Evolutionary conservation across 1,140 invertebrate species (phyloP).

Genomic region (Apis florea): DNA sequence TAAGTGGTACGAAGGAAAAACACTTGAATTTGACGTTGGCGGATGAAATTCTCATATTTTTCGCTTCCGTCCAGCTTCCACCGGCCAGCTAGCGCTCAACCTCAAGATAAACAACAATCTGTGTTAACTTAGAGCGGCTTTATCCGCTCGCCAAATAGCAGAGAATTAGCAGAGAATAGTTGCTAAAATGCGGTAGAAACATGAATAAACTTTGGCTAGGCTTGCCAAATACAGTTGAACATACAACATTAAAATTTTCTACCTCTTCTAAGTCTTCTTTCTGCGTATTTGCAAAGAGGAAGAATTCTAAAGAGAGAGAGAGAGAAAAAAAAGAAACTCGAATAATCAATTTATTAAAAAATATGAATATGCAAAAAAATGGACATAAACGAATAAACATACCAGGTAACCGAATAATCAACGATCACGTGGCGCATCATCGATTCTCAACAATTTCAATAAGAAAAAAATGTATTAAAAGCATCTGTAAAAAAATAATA

Average conservation of each 20-base stretch:
- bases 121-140: conserved; percentile 15
- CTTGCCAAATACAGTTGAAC: conserved; percentile 28
- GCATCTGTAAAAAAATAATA: too few relatives aligned
- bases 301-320: too few relatives aligned
- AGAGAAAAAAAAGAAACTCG: too few relatives aligned
- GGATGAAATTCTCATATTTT: conserved; percentile 11
- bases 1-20: neutral
- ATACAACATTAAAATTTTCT: conserved; percentile 25
- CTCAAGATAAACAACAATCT: conserved; percentile 23
- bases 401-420: too few relatives aligned
- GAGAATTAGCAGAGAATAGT: conserved; percentile 33
- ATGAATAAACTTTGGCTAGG: conserved; percentile 6
- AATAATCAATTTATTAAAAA: too few relatives aligned
- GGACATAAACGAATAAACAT: too few relatives aligned
- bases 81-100: too few relatives aligned
- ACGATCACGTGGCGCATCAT: too few relatives aligned
- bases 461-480: too few relatives aligned
- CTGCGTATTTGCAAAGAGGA: neutral
- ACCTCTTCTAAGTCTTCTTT: neutral
- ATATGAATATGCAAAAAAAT: too few relatives aligned
- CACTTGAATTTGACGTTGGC: neutral
- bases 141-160: conserved; percentile 32
- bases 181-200: conserved; percentile 3
- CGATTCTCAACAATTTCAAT: too few relatives aligned
- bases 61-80: too few relatives aligned